Conservation (phyloP, 2,888 invertebrate species). For the Shargacucullia verbasci region DNA sequence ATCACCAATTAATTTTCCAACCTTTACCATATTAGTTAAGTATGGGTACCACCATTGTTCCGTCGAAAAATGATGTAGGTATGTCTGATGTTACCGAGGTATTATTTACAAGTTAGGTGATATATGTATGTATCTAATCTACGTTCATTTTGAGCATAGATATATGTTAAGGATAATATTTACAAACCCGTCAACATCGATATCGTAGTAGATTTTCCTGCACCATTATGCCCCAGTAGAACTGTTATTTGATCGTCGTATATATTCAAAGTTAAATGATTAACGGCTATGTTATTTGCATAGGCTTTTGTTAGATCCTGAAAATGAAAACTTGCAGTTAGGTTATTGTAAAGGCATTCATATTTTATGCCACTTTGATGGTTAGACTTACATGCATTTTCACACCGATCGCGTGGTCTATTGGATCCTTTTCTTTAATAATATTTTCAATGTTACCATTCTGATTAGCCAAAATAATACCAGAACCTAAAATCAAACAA, state of each 20-base stretch:
- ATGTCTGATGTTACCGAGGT: too few relatives aligned
- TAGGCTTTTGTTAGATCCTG: conserved; percentile 91
- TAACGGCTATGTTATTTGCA: conserved; percentile 89
- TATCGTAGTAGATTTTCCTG: conserved; percentile 98
- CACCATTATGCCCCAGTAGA: conserved; percentile 92
- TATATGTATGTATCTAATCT: too few relatives aligned
- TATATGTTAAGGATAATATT: background rate
- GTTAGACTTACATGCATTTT: conserved; percentile 77
- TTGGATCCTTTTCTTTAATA: conserved; percentile 84
- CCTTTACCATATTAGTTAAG: too few relatives aligned
- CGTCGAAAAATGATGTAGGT: too few relatives aligned
- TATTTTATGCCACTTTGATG: background rate
- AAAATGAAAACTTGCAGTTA: conserved; percentile 60
- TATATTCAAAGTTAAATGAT: conserved; percentile 93
- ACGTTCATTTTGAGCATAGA: too few relatives aligned
- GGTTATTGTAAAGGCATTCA: background rate
- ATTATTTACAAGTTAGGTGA: too few relatives aligned
- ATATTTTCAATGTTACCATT: conserved; percentile 55
- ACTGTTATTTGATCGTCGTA: conserved; percentile 97
- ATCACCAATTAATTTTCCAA: too few relatives aligned
- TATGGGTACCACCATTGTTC: too few relatives aligned
- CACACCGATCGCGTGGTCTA: conserved; percentile 81
- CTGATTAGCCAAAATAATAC: conserved; percentile 34
- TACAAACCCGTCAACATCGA: conserved; percentile 94
- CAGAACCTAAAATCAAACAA: conserved; percentile 55